Conservation (phyloP, 2,888 invertebrate species). For the Phlogophora meticulosa region DNA sequence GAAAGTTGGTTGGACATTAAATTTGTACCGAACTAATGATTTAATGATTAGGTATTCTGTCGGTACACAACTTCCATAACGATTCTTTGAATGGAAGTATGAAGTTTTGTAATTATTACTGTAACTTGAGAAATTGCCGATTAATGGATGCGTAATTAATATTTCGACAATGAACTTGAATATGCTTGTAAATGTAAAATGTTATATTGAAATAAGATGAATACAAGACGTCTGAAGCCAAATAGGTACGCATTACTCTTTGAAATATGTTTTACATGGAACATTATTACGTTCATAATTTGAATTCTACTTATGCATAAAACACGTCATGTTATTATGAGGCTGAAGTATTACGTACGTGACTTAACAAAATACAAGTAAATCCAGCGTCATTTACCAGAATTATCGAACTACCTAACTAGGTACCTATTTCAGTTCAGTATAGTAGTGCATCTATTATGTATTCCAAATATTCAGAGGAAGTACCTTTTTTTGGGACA, state of each 20-base stretch:
- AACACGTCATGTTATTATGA: neutral
- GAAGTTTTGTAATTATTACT: conserved; percentile 33
- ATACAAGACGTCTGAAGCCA: neutral
- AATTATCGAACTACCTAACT: no score
- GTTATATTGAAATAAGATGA: neutral
- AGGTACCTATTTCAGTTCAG: no score
- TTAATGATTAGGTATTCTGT: conserved; percentile 21
- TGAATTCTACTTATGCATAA: neutral
- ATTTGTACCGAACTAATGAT: conserved; percentile 29
- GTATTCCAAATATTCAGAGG: no score
- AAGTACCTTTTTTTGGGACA: no score
- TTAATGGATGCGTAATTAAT: conserved; percentile 23
- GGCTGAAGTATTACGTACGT: neutral
- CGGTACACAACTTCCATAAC: conserved; percentile 17
- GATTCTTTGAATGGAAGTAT: conserved; percentile 30
- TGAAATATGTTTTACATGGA: neutral
- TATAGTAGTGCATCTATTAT: no score
- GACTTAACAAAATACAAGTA: neutral
- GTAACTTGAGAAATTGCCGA: conserved; percentile 21
- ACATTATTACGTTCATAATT: neutral
- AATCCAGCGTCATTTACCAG: no score
- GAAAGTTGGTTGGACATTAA: conserved; percentile 18
- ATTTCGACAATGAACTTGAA: conserved; percentile 10
- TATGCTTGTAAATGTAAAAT: neutral
- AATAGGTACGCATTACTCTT: neutral